Evolutionary conservation across 2,797 vertebrate genomes (phyloP), one percentile per base, ranked within the genome.

Genomic region (Oophaga sylvatica): DNA sequence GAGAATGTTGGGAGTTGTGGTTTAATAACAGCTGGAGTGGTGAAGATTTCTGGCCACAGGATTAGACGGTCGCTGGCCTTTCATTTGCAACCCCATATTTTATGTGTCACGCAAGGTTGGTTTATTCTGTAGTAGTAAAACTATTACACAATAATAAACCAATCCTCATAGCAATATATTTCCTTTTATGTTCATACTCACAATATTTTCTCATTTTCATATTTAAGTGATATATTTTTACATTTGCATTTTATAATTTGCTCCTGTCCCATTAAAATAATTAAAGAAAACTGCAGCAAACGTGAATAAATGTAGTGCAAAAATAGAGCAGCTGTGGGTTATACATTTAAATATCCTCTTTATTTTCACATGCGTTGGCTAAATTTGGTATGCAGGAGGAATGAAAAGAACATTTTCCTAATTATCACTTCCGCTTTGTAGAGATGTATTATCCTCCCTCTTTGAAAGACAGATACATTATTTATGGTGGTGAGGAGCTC

Each of bases 371-470:
- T 83, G 20, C n/a, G 7, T 76, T 10, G 53, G 22, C 60, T 83
- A 83, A 57, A 78, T 87, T 83, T 79, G 75, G 73, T 67, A 68
- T 83, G 75, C 80, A 83, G 53, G 45, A 78, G 59, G 57, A 88
- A 59, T 29, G 68, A 88, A 88, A 73, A 56, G 70, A 75, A 56
- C 35, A 65, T 83, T 83, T 85, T 85, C 45, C 83, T 85, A 84
- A 88, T 88, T 84, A 88, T 68, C 83, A 81, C 60, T 75, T 81
- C n/a, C 26, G 57, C 84, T 81, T 88, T 88, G 20, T 85, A 85
- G 59, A 75, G 67, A 84, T 53, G 60, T 75, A 84, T 73, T 88
- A 76, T 85, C 59, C 70, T 76, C 16, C 29, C 31, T 81, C 60
- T 76, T 56, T 81, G 78, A 81, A 59, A 85, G 78, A 81, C 83